A percentile compares a stretch with the other conserved stretches of the same genome.
phyloP scores from a whole-genome alignment of 2,113 vertebrate species.

The Meleagris gallopavo region DNA sequence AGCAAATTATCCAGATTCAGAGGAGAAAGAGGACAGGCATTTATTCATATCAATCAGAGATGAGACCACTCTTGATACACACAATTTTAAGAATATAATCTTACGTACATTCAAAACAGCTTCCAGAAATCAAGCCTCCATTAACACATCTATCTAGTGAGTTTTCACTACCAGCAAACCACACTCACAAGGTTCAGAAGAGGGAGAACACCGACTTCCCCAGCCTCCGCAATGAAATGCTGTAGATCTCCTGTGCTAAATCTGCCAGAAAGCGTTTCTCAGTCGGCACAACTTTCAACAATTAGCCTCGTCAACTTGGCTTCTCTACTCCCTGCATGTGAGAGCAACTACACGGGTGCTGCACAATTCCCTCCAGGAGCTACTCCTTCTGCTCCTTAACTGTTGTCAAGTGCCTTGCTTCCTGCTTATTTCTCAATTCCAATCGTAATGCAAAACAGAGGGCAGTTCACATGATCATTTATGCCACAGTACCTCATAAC shows the following conservation, averaged over 20 bases:
- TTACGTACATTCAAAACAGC: accelerated
- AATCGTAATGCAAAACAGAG: background rate
- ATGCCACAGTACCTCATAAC: background rate
- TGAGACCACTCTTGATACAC: background rate
- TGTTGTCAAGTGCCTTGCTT: background rate
- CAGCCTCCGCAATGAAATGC: background rate
- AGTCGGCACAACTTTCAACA: background rate
- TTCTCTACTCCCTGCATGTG: background rate
- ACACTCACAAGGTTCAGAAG: background rate
- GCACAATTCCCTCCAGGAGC: background rate
- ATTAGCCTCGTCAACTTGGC: slow-evolving; percentile 19
- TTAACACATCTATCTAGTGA: accelerated
- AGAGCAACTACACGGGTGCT: background rate
- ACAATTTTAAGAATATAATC: background rate
- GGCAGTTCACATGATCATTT: background rate
- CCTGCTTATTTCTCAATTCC: background rate
- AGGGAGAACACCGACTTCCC: background rate
- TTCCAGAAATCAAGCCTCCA: background rate
- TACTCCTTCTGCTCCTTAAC: background rate
- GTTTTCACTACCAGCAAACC: background rate
- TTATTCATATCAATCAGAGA: background rate
- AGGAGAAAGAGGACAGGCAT: background rate
- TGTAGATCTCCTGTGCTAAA: background rate
- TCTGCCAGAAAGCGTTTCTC: background rate
- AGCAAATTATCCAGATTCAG: background rate